Percentiles rank a stretch among this genome's conserved stretches.
Conservation (phyloP, 1,140 invertebrate species). For the Cherax quadricarinatus region DNA sequence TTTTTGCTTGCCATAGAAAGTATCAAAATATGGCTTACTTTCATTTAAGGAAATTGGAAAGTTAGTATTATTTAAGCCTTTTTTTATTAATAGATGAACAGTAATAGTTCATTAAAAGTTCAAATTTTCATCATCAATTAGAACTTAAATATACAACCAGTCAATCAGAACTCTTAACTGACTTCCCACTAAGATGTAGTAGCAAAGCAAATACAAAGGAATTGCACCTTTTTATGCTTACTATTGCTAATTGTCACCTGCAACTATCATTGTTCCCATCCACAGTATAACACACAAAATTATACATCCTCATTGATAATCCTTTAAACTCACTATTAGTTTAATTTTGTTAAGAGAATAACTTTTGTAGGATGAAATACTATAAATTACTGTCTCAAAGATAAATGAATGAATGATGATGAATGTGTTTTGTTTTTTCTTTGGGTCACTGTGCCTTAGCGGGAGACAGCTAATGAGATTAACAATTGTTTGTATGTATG, state of each 20-base stretch:
- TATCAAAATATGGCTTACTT: neutral
- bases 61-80: neutral
- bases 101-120: neutral
- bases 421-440: no score
- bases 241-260: neutral
- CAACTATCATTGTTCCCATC: neutral
- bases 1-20: neutral
- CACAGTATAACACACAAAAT: conserved; percentile 5
- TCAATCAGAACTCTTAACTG: conserved; percentile 26
- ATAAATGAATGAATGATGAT: no score
- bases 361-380: conserved; percentile 4
- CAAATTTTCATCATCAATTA: neutral
- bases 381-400: neutral
- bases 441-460: no score
- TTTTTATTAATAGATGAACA: neutral
- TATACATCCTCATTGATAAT: conserved; percentile 5
- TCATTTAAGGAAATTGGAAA: neutral
- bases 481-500: neutral
- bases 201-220: conserved; percentile 12
- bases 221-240: conserved; percentile 19
- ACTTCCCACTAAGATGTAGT: conserved; percentile 24
- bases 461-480: no score
- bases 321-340: neutral
- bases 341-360: neutral
- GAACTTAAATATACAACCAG: neutral